These are phyloP conservation scores for Fopius arisanus DNA, from an alignment of 1,140 invertebrate genomes.

Conservation along the genomic window DNA sequence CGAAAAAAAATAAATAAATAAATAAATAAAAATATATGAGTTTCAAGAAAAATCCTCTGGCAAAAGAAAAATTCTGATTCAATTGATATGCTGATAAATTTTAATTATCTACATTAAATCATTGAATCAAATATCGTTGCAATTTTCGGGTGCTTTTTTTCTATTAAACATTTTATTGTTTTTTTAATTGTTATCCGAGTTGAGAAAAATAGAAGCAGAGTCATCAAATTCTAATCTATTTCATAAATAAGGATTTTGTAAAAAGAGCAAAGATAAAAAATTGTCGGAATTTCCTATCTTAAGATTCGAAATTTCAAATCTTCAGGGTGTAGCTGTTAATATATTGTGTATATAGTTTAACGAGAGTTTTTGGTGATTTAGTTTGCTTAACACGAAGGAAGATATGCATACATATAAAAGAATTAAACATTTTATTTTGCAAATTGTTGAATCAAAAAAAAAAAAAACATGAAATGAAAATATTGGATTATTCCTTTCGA, in stretches of 20 bases:
- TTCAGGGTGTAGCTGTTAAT: conserved; percentile 11
- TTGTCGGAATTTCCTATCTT: background rate
- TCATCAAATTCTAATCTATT: conserved; percentile 25
- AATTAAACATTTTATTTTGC: conserved; percentile 26
- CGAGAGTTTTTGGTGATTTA: conserved; percentile 46
- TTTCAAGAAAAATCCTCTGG: no score
- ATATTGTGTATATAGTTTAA: conserved; percentile 50
- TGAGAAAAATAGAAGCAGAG: background rate
- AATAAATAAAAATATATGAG: no score
- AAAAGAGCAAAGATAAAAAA: conserved; percentile 22
- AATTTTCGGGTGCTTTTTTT: background rate
- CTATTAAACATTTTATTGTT: background rate
- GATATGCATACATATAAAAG: background rate
- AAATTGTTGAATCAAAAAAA: conserved; percentile 23
- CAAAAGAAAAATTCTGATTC: no score
- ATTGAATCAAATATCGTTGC: no score
- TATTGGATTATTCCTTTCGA: background rate
- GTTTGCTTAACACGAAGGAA: conserved; percentile 40
- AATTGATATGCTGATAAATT: no score
- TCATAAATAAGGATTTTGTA: conserved; percentile 42
- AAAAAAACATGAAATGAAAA: conserved; percentile 19
- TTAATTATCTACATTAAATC: no score
- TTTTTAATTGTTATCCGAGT: background rate
- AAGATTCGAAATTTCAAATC: background rate
- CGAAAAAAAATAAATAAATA: no score